phyloP scores from a whole-genome alignment of 2,797 vertebrate genomes.

The Peromyscus eremicus region DNA sequence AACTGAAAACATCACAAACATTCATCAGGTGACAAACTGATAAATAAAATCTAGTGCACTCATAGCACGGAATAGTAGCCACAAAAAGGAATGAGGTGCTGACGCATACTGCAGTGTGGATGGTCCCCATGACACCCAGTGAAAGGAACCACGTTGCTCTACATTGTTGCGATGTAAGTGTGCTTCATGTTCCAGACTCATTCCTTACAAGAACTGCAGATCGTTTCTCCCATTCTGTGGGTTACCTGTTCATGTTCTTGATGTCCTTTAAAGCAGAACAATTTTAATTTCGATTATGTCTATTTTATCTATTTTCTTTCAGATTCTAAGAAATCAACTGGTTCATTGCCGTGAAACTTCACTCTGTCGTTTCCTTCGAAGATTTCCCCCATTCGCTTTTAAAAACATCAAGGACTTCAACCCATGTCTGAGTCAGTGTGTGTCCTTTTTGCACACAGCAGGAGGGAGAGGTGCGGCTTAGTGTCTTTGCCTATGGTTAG shows the following conservation, averaged over 20 bases:
- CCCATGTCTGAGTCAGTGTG: neutral
- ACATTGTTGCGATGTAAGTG: neutral
- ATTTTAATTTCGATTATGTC: neutral
- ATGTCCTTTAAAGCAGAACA: neutral
- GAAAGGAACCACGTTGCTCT: neutral
- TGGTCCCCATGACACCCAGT: no score
- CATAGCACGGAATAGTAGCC: neutral
- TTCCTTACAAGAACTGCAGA: no score
- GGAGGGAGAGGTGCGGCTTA: neutral
- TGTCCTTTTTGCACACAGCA: neutral
- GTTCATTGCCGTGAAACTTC: neutral
- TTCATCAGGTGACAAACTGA: neutral
- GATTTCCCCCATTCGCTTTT: neutral
- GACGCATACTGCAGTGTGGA: neutral
- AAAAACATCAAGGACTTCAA: neutral
- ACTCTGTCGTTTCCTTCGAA: neutral
- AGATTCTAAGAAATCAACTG: constrained; percentile 20
- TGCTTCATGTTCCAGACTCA: neutral
- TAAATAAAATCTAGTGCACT: neutral
- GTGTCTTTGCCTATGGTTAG: neutral
- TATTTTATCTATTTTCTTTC: neutral
- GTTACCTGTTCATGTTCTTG: neutral
- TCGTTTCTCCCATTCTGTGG: neutral
- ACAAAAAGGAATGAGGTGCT: neutral
- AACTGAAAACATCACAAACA: neutral